Evolutionary conservation across 2,113 vertebrate species (phyloP).

Genomic region (Garra rufa): DNA sequence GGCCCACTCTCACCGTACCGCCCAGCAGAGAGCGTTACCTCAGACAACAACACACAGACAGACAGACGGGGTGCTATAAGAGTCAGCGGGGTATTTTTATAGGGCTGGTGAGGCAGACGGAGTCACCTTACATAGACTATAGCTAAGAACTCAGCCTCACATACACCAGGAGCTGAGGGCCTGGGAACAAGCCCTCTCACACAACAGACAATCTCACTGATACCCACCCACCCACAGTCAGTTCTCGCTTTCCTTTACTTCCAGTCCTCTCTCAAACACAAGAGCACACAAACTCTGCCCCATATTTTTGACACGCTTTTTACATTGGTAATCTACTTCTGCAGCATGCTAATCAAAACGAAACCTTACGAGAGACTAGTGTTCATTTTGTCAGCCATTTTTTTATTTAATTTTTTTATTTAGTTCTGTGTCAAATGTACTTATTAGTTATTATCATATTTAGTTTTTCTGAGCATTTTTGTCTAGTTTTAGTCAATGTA

Average conservation of each 20-base stretch:
- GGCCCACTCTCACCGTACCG: slow-evolving; percentile 38
- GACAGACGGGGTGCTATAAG: slow-evolving; percentile 27
- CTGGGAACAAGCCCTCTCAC: slow-evolving; percentile 30
- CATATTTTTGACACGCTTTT: neutral
- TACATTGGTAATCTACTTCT: neutral
- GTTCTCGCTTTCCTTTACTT: neutral
- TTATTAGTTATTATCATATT: too few relatives aligned
- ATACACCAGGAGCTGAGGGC: slow-evolving; percentile 6
- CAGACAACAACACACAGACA: slow-evolving; percentile 42
- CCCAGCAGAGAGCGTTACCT: slow-evolving; percentile 52
- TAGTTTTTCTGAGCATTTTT: too few relatives aligned
- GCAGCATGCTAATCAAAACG: neutral
- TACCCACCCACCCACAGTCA: neutral
- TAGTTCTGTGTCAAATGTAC: too few relatives aligned
- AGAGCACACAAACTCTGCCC: neutral
- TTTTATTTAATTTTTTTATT: too few relatives aligned
- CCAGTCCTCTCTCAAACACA: neutral
- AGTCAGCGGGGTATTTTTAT: slow-evolving; percentile 25
- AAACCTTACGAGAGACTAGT: neutral
- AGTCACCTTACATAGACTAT: slow-evolving; percentile 36
- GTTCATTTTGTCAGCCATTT: too few relatives aligned
- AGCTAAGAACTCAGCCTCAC: neutral
- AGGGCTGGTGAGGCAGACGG: neutral
- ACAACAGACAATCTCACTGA: neutral
- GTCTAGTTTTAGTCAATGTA: too few relatives aligned